Evolutionary conservation across 1,140 invertebrate species (phyloP), one percentile per base, ranked within the genome.

Genomic region (Trachymyrmex cornetzi): DNA sequence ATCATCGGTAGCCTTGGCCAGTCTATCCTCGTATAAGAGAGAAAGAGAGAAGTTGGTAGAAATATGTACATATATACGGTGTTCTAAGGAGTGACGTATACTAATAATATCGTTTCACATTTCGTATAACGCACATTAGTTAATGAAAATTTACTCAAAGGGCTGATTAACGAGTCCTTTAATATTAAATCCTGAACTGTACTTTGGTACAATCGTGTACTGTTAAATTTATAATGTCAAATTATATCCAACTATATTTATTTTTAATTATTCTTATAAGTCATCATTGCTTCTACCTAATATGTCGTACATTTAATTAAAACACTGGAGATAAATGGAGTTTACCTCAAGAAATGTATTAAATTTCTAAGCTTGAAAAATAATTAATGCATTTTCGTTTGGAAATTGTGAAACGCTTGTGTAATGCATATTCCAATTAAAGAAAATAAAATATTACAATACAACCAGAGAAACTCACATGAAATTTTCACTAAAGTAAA

Each of bases 1-100:
- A 55, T 81, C 64, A 71, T 81, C 77, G 14, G 22, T 71, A 69
- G 64, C 77, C 64, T 81, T 81, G 77, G 44, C 63, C n/a, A 66
- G 30, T 57, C 3, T 30, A 34, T 19, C 19, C 24, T 77, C 24
- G 22, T 12, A 48, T n/a, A 22, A 59, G n/a, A 59, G 30, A 38
- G n/a, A 57, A n/a, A 38, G 55, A 24, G n/a, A 55, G 30, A 19
- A 14, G 6, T 9, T n/a, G 9, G 12, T 77, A n/a, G 24, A 71
- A 71, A 27, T 69, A 34, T 6, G 0, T 34, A 81, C 71, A 69
- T 19, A 81, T 81, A 69, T 19, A 12, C 27, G 44, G 0, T 77
- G 16, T 48, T 2, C 66, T 24, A 38, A 81, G 77, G 72, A 22
- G 53, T 75, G 53, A 27, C 24, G 7, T 55, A 38, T 38, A 55